Base-by-base conservation (phyloP, 2,113 vertebrate species). In the Oryzias curvinotus region DNA sequence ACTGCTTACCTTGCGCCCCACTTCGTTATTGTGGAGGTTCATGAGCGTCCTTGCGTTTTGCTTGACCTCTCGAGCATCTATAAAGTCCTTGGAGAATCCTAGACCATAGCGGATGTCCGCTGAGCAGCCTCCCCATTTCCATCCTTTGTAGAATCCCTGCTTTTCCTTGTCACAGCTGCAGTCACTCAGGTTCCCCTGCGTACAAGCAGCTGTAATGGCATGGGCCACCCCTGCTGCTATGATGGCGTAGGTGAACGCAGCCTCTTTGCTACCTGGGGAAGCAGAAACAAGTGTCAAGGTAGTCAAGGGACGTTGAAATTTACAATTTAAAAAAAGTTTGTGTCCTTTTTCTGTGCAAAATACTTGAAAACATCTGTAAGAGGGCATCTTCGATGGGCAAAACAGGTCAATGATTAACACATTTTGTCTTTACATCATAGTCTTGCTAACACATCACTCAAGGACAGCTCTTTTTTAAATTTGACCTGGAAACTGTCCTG, bases 81-180 rank as follows among this genome's bases (percentile, higher is more conserved):
- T 95, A 36, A 99, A 99, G 28, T 97, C 94, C 85, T 96, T 98
- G 91, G 97, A 96, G 71, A 99, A 98, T 70, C 93, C 91, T 71
- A 98, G 93, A 83, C 97, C 97, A 0, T 98, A 97, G 87, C 92
- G 91, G 90, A 99, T 93, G 82, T 99, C 97, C 0, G 97, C 96
- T 0, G 97, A 99, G 87, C 96, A 99, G 87, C 97, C 97, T 5
- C 97, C 97, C 96, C 96, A 99, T 81, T 95, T 96, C 97, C 96
- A 99, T 67, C 97, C 96, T 69, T 98, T 95, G 89, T 98, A 96
- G 87, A 95, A 95, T 57, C 97, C 96, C 82, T 99, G 97, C 82
- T 98, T 98, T 75, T 97, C 95, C 72, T 94, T 95, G 88, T 99
- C 96, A 3, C 96, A 98, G 81, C 96, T 96, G 6, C 97, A 99